Base-by-base conservation (phyloP, 2,113 vertebrate genomes). In the Taurulus bubalis region DNA sequence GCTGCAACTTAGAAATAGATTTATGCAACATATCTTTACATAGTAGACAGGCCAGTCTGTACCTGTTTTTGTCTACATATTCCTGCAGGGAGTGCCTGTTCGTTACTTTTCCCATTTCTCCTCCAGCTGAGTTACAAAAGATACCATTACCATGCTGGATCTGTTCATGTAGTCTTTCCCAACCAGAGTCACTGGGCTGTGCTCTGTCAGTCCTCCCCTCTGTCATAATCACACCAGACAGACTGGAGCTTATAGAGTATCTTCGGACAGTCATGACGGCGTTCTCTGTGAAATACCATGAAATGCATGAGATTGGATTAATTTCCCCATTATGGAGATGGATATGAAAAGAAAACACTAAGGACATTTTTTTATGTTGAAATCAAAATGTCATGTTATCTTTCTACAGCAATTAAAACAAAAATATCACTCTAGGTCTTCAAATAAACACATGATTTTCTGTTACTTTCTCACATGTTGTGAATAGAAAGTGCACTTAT, bases 211-310 rank as follows among this genome's bases (percentile, higher is more conserved):
- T 79, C 71, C 77, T 62, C 60, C 79, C 90, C 3, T 91, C 82
- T 24, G 74, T 93, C 1, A 73, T 66, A 6, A 64, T 87, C 84
- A 88, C 63, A 38, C 85, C 88, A 6, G 93, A 91, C 11, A 73
- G 58, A n/a, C 93, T 86, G 2, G 94, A 91, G 24, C 93, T 77
- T 0, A 95, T 79, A 26, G 95, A 95, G 85, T 99, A 99, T 56
- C 97, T 95, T 42, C 98, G 93, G 28, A 99, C 97, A 0, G 97
- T 99, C 98, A 99, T 99, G 90, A 97, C 96, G 36, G 91, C 66
- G 42, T 95, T 91, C 12, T 94, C 97, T 99, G 89, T 10, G 76
- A 80, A 71, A 90, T 34, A 68, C 20, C 2, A 60, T 9, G 1
- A 36, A 51, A 20, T 42, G 47, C 14, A 8, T 22, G 64, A 58